These are phyloP conservation scores for Diuraphis noxia DNA, from an alignment of 1,140 invertebrate species.

Conservation along the genomic window DNA sequence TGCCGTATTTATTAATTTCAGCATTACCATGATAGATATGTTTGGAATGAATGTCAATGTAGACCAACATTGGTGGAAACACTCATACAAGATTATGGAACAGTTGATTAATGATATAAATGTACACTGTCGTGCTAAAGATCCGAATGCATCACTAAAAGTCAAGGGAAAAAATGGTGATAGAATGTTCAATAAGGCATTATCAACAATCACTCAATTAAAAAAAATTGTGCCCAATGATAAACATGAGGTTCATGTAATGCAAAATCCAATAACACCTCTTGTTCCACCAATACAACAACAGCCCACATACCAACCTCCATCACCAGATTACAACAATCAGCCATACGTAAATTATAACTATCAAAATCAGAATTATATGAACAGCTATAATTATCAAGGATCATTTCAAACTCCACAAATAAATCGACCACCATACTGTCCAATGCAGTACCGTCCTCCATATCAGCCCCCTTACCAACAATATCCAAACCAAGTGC, in stretches of 20 bases:
- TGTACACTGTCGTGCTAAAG: conserved; percentile 25
- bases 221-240: conserved; percentile 41
- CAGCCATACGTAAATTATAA: conserved; percentile 36
- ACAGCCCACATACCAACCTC: background rate
- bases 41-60: conserved; percentile 31
- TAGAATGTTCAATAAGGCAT: conserved; percentile 34
- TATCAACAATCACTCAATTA: conserved; percentile 48
- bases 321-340: conserved; percentile 8
- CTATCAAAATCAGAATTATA: conserved; percentile 39
- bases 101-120: conserved; percentile 46
- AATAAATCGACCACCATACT: conserved; percentile 44
- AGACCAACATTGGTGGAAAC: conserved; percentile 45
- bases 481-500: conserved; percentile 38
- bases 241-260: conserved; percentile 1
- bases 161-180: conserved; percentile 46
- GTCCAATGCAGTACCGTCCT: conserved; percentile 41
- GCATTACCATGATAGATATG: conserved; percentile 50
- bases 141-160: conserved; percentile 39
- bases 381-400: conserved; percentile 35
- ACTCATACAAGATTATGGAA: conserved; percentile 40
- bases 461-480: conserved; percentile 33
- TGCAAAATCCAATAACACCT: conserved; percentile 40
- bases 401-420: conserved; percentile 14
- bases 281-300: conserved; percentile 27
- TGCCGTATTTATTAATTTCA: conserved; percentile 43